Evolutionary conservation across 2,113 vertebrate species (phyloP), one percentile per base, ranked within the genome.

Genomic region (Antechinus flavipes): DNA sequence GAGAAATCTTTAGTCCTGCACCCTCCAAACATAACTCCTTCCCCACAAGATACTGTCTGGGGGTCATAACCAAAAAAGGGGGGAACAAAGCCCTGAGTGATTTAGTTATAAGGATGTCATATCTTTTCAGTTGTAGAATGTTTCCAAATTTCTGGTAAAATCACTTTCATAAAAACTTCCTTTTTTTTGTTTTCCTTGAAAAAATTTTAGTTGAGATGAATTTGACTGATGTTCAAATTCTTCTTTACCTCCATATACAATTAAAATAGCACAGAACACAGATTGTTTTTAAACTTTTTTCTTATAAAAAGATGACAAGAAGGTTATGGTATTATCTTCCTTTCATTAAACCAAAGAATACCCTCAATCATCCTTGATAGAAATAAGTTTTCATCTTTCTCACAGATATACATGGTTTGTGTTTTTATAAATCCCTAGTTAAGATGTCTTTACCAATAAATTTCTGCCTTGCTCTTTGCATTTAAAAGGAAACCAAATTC

Each of bases 91-190:
- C 10, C 54, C 94, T 91, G 42, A 54, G 53, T 96, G 94, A 96
- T 8, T 92, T 58, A 96, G 56, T 91, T 94, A 91, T 92, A 25
- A 94, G 23, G 50, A 97, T 94, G 94, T 91, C 94, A 93, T 90
- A 89, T 96, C 96, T 97, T 94, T 96, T 89, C 93, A 92, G 49
- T 47, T 94, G 91, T 8, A 12, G 27, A 94, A 96, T 95, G 68
- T 94, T 96, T 96, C 58, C 90, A 97, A 96, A 96, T 96, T 58
- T 91, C 95, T 95, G 95, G 46, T 93, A 96, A 97, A 97, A 95
- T 90, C 95, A 96, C 19, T 90, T 91, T 92, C 27, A 25, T 76
- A 46, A 92, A 10, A 68, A 16, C 35, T 95, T 96, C 19, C 42
- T 49, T 94, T 97, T 94, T 97, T 76, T 96, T 68, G 89, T 96